Base-by-base conservation (phyloP, 2,113 vertebrate genomes). In the Nipponia nippon region DNA sequence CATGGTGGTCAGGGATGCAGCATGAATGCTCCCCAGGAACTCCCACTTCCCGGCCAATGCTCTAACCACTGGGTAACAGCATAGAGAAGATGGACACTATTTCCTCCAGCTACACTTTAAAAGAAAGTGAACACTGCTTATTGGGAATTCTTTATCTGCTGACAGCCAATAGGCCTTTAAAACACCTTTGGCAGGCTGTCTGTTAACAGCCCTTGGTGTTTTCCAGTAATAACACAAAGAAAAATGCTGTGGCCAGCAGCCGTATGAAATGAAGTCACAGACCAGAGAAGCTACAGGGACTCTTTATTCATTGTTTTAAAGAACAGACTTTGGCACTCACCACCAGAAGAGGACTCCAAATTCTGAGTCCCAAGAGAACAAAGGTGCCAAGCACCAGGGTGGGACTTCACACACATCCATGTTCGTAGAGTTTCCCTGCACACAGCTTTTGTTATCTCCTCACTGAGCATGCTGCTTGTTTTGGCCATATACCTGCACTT, bases 301-400 rank as follows among this genome's bases (percentile, higher is more conserved):
- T 94, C 81, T 91, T 91, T 91, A 77, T 96, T 95, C 70, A 71
- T 96, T 95, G 90, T 96, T 94, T 87, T 83, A 83, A 96, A 90
- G 70, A 88, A 49, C 22, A 80, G 62, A 77, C 91, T 94, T 94
- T 85, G 87, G 49, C 84, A 61, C 26, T 87, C 19, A 2, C 21
- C 9, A 6, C 36, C 32, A 83, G 44, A 76, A 91, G 79, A 85
- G 53, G 65, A 77, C 75, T 96, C 73, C 78, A 91, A 6, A 91
- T 91, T 87, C 72, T 67, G 44, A 90, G 49, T 94, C 81, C 49
- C 30, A 50, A 52, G 75, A 87, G 91, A 26, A 87, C 46, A 83
- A 85, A 84, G 22, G 62, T 93, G 92, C 78, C 84, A 85, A 69
- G 90, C 75, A 65, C 23, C 53, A 87, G 84, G 25, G 50, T 90